Percentiles rank a stretch among this genome's conserved stretches.
Conservation (phyloP, 2,888 invertebrate species). For the Ophion obscuratus region DNA sequence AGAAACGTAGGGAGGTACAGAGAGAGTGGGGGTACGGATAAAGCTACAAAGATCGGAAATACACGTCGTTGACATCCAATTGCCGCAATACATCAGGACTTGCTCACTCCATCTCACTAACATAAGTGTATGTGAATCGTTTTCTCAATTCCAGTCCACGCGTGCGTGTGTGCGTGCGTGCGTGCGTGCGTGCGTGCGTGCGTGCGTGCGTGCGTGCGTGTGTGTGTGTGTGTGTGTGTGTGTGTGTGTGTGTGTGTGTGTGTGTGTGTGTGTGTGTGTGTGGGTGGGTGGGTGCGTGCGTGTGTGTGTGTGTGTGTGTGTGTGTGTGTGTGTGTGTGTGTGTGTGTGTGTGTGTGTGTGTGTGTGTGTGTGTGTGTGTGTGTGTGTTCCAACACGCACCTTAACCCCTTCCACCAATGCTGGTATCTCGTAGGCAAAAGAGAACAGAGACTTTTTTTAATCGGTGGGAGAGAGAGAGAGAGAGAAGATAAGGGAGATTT, state of each 20-base stretch:
- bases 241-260: too few species aligned
- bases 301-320: too few species aligned
- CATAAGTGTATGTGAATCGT: background rate
- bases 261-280: too few species aligned
- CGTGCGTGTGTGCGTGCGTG: background rate
- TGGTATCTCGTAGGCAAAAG: background rate
- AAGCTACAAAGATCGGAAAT: slow-evolving; percentile 8
- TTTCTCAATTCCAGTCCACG: background rate
- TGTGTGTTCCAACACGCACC: too few species aligned
- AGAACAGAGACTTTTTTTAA: background rate
- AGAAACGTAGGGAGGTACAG: background rate
- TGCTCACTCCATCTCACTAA: slow-evolving; percentile 9
- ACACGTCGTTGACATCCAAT: slow-evolving; percentile 58
- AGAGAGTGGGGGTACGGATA: background rate
- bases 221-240: too few species aligned
- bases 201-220: too few species aligned
- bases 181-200: too few species aligned
- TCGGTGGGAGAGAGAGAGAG: background rate
- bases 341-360: too few species aligned
- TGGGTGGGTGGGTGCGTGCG: too few species aligned
- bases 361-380: too few species aligned
- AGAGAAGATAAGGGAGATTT: slow-evolving; percentile 6
- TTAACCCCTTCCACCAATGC: too few species aligned
- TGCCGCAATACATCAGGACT: slow-evolving; percentile 59
- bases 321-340: too few species aligned